Evolutionary conservation across 2,888 invertebrate genomes (phyloP).

Genomic region (Tuberolachnus salignus): DNA sequence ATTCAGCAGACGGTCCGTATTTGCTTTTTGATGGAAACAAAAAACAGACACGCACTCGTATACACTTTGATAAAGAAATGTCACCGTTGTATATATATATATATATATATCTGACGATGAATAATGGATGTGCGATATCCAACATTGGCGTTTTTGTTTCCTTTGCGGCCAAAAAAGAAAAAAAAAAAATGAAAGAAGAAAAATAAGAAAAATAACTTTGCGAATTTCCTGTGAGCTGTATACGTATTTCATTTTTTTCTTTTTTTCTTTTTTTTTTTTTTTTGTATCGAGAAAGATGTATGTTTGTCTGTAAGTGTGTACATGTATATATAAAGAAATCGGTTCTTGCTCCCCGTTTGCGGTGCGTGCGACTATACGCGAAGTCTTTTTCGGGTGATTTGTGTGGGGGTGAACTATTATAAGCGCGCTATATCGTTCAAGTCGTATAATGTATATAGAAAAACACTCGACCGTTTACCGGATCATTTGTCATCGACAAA

Average conservation of each 20-base stretch:
- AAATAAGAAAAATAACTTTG: conserved; percentile 42
- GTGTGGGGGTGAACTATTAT: background rate
- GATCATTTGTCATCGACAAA: conserved; percentile 54
- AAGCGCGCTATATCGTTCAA: background rate
- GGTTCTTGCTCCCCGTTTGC: conserved; percentile 1
- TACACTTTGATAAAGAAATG: conserved; percentile 46
- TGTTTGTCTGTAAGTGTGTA: too few species aligned
- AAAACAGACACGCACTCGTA: conserved; percentile 20
- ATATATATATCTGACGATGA: conserved; percentile 27
- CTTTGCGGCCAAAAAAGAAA: conserved; percentile 22
- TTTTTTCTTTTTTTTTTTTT: too few species aligned
- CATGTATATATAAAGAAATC: conserved; percentile 21
- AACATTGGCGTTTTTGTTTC: conserved; percentile 42
- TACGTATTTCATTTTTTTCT: background rate
- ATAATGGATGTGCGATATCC: conserved; percentile 42
- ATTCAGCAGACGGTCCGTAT: conserved; percentile 44
- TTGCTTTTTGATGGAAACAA: conserved; percentile 53
- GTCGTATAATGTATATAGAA: background rate
- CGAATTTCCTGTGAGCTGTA: conserved; percentile 27
- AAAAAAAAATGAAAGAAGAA: background rate
- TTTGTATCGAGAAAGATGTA: background rate
- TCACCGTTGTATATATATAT: conserved; percentile 16
- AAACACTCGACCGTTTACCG: conserved; percentile 47
- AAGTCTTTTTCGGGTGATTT: conserved; percentile 27
- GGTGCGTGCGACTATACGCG: background rate